phyloP scores from a whole-genome alignment of 2,797 vertebrate species.

The Darevskia mixta region DNA sequence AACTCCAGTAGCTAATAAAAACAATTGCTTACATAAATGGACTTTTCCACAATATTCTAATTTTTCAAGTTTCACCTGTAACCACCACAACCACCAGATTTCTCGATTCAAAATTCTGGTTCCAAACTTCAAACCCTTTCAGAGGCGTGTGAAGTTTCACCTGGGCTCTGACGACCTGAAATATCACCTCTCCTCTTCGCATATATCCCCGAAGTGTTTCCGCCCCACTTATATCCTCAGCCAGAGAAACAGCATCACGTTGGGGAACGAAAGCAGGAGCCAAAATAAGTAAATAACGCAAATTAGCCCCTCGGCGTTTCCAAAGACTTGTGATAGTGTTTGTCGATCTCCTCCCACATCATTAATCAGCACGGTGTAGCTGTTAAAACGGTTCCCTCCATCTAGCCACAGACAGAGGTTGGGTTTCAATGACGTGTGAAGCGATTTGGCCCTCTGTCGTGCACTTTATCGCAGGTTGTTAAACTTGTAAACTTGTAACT shows the following conservation, averaged over 20 bases:
- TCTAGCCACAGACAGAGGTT: neutral
- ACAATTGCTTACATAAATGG: too few relatives aligned
- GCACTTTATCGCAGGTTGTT: neutral
- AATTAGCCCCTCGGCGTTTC: neutral
- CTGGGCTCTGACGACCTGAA: neutral
- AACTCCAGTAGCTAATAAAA: too few relatives aligned
- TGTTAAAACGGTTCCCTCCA: accelerated
- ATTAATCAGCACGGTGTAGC: neutral
- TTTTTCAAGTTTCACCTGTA: too few relatives aligned
- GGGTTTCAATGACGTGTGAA: accelerated
- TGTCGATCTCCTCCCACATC: neutral
- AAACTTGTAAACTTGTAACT: neutral
- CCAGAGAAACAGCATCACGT: neutral
- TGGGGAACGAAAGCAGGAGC: neutral
- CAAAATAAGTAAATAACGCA: neutral
- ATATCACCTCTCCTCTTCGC: neutral
- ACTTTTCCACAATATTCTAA: too few relatives aligned
- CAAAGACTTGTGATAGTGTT: neutral
- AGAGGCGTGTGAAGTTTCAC: neutral
- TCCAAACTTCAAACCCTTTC: neutral
- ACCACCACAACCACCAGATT: too few relatives aligned
- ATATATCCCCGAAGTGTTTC: neutral
- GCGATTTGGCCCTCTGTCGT: accelerated
- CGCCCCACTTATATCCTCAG: neutral
- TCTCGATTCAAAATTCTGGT: neutral